A percentile compares a stretch with the other conserved stretches of the same genome.
Conservation (phyloP, 2,888 invertebrate species). For the Pharmacophagus antenor region DNA sequence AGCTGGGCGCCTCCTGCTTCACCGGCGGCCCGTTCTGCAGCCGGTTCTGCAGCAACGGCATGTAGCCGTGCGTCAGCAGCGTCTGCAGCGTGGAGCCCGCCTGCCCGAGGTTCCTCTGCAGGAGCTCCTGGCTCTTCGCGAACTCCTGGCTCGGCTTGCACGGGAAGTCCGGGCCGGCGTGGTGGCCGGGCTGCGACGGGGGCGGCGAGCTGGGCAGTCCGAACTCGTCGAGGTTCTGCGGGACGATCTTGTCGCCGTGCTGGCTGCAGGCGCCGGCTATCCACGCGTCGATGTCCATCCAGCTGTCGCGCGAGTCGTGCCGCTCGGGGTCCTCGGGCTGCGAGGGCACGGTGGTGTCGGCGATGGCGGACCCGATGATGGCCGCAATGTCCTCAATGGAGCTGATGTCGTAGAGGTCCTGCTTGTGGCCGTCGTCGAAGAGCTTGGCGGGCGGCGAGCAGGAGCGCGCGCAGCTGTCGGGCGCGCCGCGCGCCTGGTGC, state of each 20-base stretch:
- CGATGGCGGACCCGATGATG: conserved; percentile 93
- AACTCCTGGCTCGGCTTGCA: conserved; percentile 70
- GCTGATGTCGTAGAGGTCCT: conserved; percentile 86
- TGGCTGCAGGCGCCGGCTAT: conserved; percentile 90
- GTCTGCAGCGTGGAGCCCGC: conserved; percentile 88
- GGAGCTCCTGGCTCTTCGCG: conserved; percentile 72
- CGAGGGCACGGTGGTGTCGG: conserved; percentile 91
- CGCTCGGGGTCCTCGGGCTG: conserved; percentile 86
- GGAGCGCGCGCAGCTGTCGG: conserved; percentile 79
- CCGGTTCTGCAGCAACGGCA: conserved; percentile 90
- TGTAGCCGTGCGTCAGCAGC: conserved; percentile 88
- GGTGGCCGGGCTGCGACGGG: conserved; percentile 76
- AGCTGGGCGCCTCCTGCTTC: conserved; percentile 87
- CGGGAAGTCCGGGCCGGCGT: conserved; percentile 72
- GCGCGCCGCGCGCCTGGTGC: conserved; percentile 78
- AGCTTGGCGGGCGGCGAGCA: conserved; percentile 77
- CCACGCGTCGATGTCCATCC: conserved; percentile 95
- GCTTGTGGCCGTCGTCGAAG: conserved; percentile 76
- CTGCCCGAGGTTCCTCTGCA: conserved; percentile 73
- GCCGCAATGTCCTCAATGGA: conserved; percentile 92
- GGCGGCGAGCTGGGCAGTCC: conserved; percentile 84
- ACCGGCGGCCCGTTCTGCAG: conserved; percentile 89
- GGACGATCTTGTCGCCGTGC: conserved; percentile 84
- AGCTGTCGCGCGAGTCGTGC: conserved; percentile 88
- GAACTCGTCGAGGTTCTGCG: conserved; percentile 86